Base-by-base conservation (phyloP, 2,113 vertebrate species). In the Cryptomyrus ogoouensis region DNA sequence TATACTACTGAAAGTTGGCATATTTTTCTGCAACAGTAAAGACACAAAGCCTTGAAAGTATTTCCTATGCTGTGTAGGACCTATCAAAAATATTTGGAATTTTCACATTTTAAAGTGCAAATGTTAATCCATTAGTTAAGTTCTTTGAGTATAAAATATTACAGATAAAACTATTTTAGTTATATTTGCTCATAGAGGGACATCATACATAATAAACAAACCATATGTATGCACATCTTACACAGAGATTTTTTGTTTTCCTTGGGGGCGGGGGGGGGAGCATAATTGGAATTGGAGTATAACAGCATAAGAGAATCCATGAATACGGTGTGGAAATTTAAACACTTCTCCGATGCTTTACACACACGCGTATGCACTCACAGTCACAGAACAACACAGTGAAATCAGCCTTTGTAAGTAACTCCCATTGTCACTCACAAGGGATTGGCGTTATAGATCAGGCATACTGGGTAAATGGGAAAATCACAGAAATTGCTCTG, bases 61-160 rank as follows among this genome's bases (percentile, higher is more conserved):
- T 94, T 94, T 93, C 94, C 95, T 95, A 95, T 92, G 95, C 93
- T 95, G 94, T 95, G 95, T 95, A 95, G 96, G 95, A 95, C 96
- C 95, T 96, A 96, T 96, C 95, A 96, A 96, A 96, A 96, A 96
- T 96, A 96, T 96, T 95, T 96, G 94, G 95, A 94, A 94, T 95
- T 93, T 95, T 94, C 94, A 95, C 96, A 96, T 46, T 96, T 95
- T 96, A 96, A 96, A 96, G 96, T 96, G 96, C 96, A 96, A 96
- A 95, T 96, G 95, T 95, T 95, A 95, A 95, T 96, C 94, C 94
- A 93, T 95, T 21, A 56, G 52, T 95, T 96, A 95, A 95, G 95
- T 96, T 95, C 95, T 96, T 96, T 95, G 95, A 96, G 96, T 96
- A 96, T 94, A 96, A 96, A 96, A 96, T 95, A 95, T 94, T 95